phyloP scores from a whole-genome alignment of 2,113 vertebrate genomes.

The Fulmarus glacialis region DNA sequence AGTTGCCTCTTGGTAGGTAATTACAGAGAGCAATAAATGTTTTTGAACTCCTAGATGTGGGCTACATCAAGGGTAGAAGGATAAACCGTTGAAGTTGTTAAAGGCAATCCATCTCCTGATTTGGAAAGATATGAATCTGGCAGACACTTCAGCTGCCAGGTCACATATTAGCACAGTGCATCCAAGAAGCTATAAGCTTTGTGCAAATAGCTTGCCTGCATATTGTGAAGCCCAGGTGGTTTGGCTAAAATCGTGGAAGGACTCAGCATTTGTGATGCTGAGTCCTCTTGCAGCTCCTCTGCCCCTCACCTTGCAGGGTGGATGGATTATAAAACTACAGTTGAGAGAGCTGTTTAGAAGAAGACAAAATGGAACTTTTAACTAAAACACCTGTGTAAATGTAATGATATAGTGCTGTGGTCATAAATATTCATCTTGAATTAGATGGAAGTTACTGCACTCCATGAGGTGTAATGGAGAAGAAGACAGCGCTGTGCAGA shows the following conservation, averaged over 20 bases:
- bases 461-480: background rate
- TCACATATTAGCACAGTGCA: background rate
- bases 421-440: background rate
- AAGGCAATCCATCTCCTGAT: slow-evolving; percentile 19
- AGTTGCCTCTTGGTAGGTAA: slow-evolving; percentile 67
- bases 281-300: background rate
- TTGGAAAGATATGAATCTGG: background rate
- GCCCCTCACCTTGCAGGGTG: accelerated
- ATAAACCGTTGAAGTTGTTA: background rate
- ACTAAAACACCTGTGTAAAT: background rate
- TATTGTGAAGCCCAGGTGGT: background rate
- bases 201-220: background rate
- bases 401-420: background rate
- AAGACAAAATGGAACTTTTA: background rate
- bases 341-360: background rate
- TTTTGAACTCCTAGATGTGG: slow-evolving; percentile 49
- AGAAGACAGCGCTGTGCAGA: background rate
- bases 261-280: background rate
- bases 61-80: slow-evolving; percentile 37
- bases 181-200: background rate
- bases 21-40: slow-evolving; percentile 64
- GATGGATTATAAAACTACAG: background rate
- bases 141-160: background rate
- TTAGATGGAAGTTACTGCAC: background rate
- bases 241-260: background rate